These are phyloP conservation scores for Indicator indicator DNA, from an alignment of 2,113 vertebrate genomes.

Conservation along the genomic window DNA sequence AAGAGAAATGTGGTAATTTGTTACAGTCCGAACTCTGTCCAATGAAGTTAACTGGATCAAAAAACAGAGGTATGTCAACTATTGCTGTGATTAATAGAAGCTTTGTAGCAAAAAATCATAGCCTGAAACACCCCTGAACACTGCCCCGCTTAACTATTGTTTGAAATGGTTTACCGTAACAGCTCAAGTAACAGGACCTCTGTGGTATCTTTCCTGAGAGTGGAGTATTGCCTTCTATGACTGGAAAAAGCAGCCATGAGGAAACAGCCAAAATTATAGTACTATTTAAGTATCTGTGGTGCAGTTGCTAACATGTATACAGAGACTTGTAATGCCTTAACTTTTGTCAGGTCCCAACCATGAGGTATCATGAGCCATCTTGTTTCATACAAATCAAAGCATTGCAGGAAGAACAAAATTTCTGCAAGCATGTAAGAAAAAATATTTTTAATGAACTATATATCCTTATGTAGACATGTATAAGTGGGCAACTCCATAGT, in stretches of 20 bases:
- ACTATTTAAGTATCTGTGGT: neutral
- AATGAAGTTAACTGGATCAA: neutral
- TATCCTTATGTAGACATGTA: neutral
- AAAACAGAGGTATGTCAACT: neutral
- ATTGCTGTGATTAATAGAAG: neutral
- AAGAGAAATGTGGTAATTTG: neutral
- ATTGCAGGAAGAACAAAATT: neutral
- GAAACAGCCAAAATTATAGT: neutral
- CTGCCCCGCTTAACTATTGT: neutral
- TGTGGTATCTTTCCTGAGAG: neutral
- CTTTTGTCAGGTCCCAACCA: neutral
- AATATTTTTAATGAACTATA: neutral
- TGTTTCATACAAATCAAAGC: neutral
- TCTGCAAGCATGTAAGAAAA: neutral
- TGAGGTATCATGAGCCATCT: fast-evolving
- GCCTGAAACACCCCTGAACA: neutral
- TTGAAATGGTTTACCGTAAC: neutral
- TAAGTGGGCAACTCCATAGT: neutral
- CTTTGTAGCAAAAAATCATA: neutral
- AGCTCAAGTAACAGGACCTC: neutral
- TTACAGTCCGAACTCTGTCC: neutral
- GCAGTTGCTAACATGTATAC: neutral
- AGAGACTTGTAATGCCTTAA: neutral
- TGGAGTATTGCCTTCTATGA: neutral
- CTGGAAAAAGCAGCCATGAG: neutral